Evolutionary conservation across 2,888 invertebrate genomes (phyloP).

Genomic region (Mimachlamys varia): DNA sequence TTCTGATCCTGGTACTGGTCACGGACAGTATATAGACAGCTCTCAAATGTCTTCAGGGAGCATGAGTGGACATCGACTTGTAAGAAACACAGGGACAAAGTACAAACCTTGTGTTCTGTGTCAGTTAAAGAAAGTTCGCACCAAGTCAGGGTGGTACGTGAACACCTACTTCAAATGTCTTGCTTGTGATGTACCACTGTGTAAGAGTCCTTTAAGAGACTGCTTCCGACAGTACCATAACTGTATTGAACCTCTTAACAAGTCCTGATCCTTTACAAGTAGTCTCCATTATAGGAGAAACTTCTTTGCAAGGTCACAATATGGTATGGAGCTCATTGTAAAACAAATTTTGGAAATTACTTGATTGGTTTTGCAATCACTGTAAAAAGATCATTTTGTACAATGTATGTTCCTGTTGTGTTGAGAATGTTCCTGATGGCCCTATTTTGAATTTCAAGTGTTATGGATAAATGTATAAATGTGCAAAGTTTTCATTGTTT

Average conservation of each 20-base stretch:
- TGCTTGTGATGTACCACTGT: slow-evolving; percentile 49
- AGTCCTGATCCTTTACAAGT: background rate
- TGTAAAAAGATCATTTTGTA: no score
- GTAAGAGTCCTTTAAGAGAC: slow-evolving; percentile 44
- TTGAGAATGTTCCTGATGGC: no score
- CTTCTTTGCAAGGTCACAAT: no score
- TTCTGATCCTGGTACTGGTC: background rate
- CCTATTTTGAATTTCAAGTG: no score
- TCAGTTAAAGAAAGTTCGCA: slow-evolving; percentile 49
- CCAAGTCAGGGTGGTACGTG: slow-evolving; percentile 53
- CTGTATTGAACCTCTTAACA: background rate
- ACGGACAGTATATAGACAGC: background rate
- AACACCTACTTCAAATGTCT: slow-evolving; percentile 50
- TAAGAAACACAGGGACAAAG: slow-evolving; percentile 47
- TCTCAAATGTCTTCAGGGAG: background rate
- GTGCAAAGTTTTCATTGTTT: no score
- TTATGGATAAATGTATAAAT: no score
- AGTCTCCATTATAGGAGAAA: no score
- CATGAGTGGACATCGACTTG: slow-evolving; percentile 41
- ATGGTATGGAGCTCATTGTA: no score
- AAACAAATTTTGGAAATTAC: no score
- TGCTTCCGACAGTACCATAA: slow-evolving; percentile 49
- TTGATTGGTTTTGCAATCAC: no score
- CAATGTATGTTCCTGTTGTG: no score
- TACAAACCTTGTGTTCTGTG: slow-evolving; percentile 52